Percentiles rank a stretch among this genome's conserved stretches.
phyloP scores from a whole-genome alignment of 2,888 invertebrate species.

The Pseudeuparius sepicola region DNA sequence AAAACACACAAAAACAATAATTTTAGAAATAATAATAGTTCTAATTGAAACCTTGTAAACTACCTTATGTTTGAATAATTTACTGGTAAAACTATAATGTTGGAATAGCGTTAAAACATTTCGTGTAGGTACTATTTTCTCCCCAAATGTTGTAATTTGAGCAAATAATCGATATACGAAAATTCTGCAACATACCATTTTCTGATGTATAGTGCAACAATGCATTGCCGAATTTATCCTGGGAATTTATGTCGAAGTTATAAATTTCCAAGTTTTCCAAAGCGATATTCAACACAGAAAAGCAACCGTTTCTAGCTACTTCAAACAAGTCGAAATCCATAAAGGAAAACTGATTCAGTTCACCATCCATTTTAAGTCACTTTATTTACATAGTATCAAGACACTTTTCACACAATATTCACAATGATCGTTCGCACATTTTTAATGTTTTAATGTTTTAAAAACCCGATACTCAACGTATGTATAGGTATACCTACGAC shows the following conservation, averaged over 20 bases:
- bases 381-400: slow-evolving; percentile 1
- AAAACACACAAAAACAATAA: no score
- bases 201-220: slow-evolving; percentile 25
- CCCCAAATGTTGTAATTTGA: no score
- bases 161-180: no score
- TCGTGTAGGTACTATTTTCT: no score
- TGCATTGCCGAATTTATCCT: slow-evolving; percentile 23
- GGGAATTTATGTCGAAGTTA: slow-evolving; percentile 23
- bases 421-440: slow-evolving; percentile 1
- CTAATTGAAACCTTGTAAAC: no score
- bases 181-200: slow-evolving; percentile 23
- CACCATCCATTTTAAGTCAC: slow-evolving; percentile 15
- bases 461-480: no score
- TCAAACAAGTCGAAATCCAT: slow-evolving; percentile 26
- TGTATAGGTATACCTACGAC: no score
- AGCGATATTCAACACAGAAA: slow-evolving; percentile 23
- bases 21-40: no score
- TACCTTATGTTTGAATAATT: no score
- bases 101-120: no score
- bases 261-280: slow-evolving; percentile 26
- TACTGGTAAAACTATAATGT: no score
- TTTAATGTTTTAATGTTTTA: no score
- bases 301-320: slow-evolving; percentile 23
- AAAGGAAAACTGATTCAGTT: slow-evolving; percentile 20
- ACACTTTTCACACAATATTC: neutral